phyloP scores from a whole-genome alignment of 53 echinoderm and acorn worm genomes.

The Zoroaster sp. region DNA sequence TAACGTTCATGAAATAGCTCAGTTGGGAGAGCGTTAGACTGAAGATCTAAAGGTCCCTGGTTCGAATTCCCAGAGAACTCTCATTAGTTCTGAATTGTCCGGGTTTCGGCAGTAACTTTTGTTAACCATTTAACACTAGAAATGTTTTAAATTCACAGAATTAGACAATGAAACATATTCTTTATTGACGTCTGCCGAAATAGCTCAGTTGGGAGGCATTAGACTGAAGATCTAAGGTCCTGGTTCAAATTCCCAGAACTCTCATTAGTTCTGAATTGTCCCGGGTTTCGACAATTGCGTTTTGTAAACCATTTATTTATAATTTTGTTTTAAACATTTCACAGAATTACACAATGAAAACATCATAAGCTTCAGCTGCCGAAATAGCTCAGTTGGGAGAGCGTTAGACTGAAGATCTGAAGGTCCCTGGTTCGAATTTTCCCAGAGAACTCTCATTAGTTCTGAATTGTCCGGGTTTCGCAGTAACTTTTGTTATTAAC shows the following conservation, averaged over 20 bases:
- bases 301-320: background rate
- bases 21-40: background rate
- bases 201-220: background rate
- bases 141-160: too few relatives aligned
- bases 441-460: too few relatives aligned
- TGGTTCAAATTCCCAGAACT: background rate
- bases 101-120: background rate
- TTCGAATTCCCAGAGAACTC: background rate
- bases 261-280: background rate
- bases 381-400: too few relatives aligned
- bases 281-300: background rate
- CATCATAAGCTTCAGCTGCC: too few relatives aligned
- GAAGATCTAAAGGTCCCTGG: background rate
- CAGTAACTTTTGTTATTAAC: too few relatives aligned
- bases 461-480: too few relatives aligned
- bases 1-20: background rate
- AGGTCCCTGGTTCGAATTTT: too few relatives aligned
- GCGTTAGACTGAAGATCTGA: too few relatives aligned
- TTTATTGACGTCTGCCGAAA: background rate
- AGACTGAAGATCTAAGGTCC: background rate
- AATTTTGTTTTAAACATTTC: too few relatives aligned
- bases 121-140: background rate
- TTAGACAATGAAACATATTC: too few relatives aligned
- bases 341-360: too few relatives aligned
- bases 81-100: background rate